Evolutionary conservation across 2,888 invertebrate genomes (phyloP), one percentile per base, ranked within the genome.

Genomic region (Tetropium fuscum): DNA sequence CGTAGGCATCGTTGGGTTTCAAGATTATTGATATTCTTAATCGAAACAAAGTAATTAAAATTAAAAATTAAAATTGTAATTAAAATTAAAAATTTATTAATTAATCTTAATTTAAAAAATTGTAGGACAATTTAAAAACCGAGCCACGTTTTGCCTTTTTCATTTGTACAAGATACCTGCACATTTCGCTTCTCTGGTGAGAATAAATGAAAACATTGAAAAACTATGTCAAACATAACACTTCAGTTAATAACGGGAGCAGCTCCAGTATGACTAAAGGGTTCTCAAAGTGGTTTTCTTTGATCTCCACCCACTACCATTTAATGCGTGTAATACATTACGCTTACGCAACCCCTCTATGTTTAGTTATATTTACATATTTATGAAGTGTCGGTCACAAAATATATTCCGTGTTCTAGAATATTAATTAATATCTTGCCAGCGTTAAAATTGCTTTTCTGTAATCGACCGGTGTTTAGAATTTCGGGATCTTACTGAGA

Each of bases 161-260:
- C n/a, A n/a, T n/a, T n/a, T n/a, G n/a, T n/a, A n/a, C n/a, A n/a
- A n/a, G n/a, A n/a, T n/a, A n/a, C n/a, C n/a, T n/a, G n/a, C n/a
- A 8, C 44, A 13, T 16, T 27, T 16, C n/a, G 20, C 41, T 16
- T 13, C n/a, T 27, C 44, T 27, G 44, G 44, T 27, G 44, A 25
- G 4, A n/a, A 8, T 27, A 44, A 44, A 44, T 27, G 44, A 44
- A 44, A 44, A 27, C 44, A 27, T 44, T 44, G 25, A 27, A 44
- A 44, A 27, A 44, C 44, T 44, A 44, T 27, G 44, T 44, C 44
- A 44, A 27, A 44, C 18, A 16, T 44, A 44, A 44, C 44, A 44
- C 44, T 44, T 27, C 16, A 44, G 44, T 44, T 44, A 19, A 44
- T 44, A 44, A 44, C 27, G 44, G 16, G 44, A 44, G 44, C 44